A percentile compares a stretch with the other conserved stretches of the same genome.
Conservation (phyloP, 2,888 invertebrate genomes). For the Drosophila recens region DNA sequence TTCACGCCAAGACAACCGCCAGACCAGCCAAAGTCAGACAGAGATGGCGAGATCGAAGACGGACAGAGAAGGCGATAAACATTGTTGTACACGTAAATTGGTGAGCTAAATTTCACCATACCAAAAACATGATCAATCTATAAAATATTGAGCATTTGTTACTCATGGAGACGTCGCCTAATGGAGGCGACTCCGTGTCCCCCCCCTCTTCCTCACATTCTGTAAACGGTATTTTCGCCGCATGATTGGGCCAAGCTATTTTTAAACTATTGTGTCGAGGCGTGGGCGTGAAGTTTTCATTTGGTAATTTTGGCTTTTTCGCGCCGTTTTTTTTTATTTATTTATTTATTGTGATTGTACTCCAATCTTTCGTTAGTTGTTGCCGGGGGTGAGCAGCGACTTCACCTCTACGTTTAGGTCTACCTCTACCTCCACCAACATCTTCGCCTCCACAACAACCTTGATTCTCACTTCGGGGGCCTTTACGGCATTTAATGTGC, state of each 20-base stretch:
- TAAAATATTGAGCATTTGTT: conserved; percentile 63
- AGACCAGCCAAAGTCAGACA: not conserved
- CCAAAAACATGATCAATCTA: conserved; percentile 69
- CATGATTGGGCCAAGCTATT: conserved; percentile 70
- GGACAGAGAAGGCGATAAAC: conserved; percentile 20
- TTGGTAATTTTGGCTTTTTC: conserved; percentile 36
- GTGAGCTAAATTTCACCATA: conserved; percentile 68
- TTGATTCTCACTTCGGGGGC: conserved; percentile 13
- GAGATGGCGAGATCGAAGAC: not conserved
- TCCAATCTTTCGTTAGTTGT: conserved; percentile 18
- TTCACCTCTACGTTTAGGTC: not conserved
- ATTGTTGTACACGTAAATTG: conserved; percentile 7
- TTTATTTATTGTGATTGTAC: conserved; percentile 5
- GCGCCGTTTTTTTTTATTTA: conserved; percentile 3
- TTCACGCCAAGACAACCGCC: conserved; percentile 8
- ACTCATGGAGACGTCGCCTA: conserved; percentile 61
- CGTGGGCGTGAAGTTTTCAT: conserved; percentile 49
- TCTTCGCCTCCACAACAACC: conserved; percentile 11
- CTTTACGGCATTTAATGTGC: conserved; percentile 14
- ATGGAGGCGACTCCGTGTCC: conserved; percentile 34
- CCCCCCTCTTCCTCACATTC: not conserved
- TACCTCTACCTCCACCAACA: conserved; percentile 4
- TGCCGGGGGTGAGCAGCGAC: not conserved
- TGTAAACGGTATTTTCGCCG: conserved; percentile 19
- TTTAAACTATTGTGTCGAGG: conserved; percentile 63